Evolutionary conservation across 2,888 invertebrate genomes (phyloP).

Genomic region (Oithona nana): DNA sequence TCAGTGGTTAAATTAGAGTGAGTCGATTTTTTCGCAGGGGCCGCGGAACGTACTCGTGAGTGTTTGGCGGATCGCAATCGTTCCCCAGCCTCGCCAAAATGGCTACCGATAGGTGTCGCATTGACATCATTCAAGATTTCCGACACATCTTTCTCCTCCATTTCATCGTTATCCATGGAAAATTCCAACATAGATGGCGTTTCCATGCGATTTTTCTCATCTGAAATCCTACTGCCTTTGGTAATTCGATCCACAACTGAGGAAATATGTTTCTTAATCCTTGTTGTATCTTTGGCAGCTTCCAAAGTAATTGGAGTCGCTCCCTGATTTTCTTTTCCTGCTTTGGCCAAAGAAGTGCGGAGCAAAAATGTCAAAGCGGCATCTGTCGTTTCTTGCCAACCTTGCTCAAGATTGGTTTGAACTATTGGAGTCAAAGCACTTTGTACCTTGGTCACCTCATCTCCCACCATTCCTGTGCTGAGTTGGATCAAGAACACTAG

Average conservation of each 20-base stretch:
- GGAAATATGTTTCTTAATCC: background rate
- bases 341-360: background rate
- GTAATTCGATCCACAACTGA: background rate
- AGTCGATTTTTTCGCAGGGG: too few relatives aligned
- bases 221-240: background rate
- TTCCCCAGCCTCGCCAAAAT: conserved; percentile 1
- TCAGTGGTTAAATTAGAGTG: too few relatives aligned
- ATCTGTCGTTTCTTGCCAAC: conserved; percentile 1
- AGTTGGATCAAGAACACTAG: background rate
- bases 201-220: background rate
- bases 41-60: background rate
- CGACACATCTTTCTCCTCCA: background rate
- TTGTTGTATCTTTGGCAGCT: background rate
- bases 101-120: background rate
- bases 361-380: background rate
- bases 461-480: background rate
- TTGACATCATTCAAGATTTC: background rate
- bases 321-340: conserved; percentile 1
- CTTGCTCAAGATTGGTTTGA: background rate
- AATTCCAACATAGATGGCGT: background rate
- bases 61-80: background rate
- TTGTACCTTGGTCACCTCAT: background rate
- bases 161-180: background rate
- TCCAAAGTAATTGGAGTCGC: background rate
- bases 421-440: background rate